Evolutionary conservation across 2,797 vertebrate species (phyloP), one percentile per base, ranked within the genome.

Genomic region (Galaxias olidus): DNA sequence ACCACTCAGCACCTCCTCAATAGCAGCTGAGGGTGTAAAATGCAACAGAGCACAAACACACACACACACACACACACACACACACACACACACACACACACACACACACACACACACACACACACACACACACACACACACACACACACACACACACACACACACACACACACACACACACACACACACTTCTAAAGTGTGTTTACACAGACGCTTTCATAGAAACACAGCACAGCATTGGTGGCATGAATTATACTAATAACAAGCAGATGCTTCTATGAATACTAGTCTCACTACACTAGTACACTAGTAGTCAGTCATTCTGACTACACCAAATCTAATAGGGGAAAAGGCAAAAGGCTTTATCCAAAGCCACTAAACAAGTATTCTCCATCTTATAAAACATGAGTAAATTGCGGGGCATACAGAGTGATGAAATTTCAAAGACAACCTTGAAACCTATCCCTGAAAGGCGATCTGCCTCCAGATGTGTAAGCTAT

Each of bases 351-450:
- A 30, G 30, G 30, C 30, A 30, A 3, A 30, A 6, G 30, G 30
- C 6, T 30, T 30, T 6, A 30, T 30, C 6, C 11, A 30, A 11
- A 51, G n/a, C 49, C n/a, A 44, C 41, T 58, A n/a, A 10, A 7
- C 14, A 46, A 9, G 11, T 51, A 10, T 19, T 19, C 18, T 19
- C 17, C 20, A 53, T 19, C 51, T 53, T 10, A 13, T 2, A 1
- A 59, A 15, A n/a, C 15, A 20, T 14, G 42, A 0, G 10, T 50
- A 61, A 80, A 76, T 67, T 17, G 50, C 61, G 58, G 1, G 10
- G 19, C 53, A 19, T 57, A 10, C 13, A 19, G 59, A 69, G 65
- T 55, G 43, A 43, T 75, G 77, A 79, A 72, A 86, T 83, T 71
- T 84, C 14, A 73, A 71, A 74, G 59, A 57, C 74, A 60, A 59